Base-by-base conservation (phyloP, 2,113 vertebrate genomes). In the Peromyscus californicus region DNA sequence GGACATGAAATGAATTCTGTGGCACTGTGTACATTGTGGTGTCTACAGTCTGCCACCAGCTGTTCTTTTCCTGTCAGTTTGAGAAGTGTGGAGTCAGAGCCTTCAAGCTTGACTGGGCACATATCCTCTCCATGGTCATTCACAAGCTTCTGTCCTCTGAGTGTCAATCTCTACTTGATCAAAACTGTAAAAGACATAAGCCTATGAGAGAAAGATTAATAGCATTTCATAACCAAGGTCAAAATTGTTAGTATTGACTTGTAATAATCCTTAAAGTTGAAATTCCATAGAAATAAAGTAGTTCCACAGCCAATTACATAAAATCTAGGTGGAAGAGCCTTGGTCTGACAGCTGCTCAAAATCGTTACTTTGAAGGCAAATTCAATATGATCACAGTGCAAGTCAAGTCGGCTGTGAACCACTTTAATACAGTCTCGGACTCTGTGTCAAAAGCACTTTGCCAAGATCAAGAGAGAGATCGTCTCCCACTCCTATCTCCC, bases 401-500 rank as follows among this genome's bases (percentile, higher is more conserved):
- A 85, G 36, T 86, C 87, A 82, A 76, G 61, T 90, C 79, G 39
- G 31, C 67, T 91, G 26, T 76, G 93, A 96, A 72, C 51, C 24
- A 45, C 94, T 93, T 67, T 72, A 91, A 91, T 61, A 74, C 75
- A 51, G 79, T 80, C 67, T 93, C 87, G 63, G 79, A 92, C 74
- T 75, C 48, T 63, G 26, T 90, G 63, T 95, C 63, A 93, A 57
- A 95, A 95, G 67, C 42, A 70, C 91, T 96, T 93, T 92, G 54
- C 48, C 48, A 76, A 90, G 57, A 95, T 92, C 90, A 95, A 95
- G 90, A 93, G 33, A 90, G 24, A 78, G 15, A 89, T 31, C 4
- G 12, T n/a, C 39, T 95, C 84, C 48, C 33, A 24, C 45, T 80
- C 2, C 36, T 61, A 1, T 91, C 16, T 96, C 16, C 67, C 84